Percentiles rank a stretch among this genome's conserved stretches.
Conservation (phyloP, 2,888 invertebrate genomes). For the Sarcophaga rosellei region DNA sequence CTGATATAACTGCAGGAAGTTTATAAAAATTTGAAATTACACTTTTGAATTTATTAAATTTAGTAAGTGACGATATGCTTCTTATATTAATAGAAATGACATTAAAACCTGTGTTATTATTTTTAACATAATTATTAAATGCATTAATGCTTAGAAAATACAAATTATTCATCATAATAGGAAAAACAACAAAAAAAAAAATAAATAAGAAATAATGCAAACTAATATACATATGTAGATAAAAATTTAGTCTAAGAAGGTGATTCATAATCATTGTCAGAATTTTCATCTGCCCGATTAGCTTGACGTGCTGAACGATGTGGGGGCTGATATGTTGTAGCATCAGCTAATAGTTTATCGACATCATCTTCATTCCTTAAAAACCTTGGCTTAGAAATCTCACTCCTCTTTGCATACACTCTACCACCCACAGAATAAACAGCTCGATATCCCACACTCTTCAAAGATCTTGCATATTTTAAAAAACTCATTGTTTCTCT, state of each 20-base stretch:
- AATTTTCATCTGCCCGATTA: background rate
- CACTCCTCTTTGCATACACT: background rate
- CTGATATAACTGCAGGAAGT: constrained; percentile 6
- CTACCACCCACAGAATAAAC: background rate
- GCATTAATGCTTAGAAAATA: background rate
- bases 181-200: background rate
- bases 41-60: constrained; percentile 5
- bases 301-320: background rate
- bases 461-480: constrained; percentile 1
- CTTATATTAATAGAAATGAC: background rate
- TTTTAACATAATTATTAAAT: background rate
- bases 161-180: background rate
- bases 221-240: too few relatives aligned
- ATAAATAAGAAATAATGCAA: too few relatives aligned
- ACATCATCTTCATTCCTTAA: background rate
- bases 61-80: background rate
- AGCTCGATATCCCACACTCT: background rate
- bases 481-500: background rate
- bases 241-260: too few relatives aligned
- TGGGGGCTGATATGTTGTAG: background rate
- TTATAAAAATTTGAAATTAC: background rate
- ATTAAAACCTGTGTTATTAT: background rate
- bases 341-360: background rate
- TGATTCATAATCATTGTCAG: background rate
- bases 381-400: background rate